Conservation (phyloP, 2,113 vertebrate genomes). For the Orthonyx spaldingii region DNA sequence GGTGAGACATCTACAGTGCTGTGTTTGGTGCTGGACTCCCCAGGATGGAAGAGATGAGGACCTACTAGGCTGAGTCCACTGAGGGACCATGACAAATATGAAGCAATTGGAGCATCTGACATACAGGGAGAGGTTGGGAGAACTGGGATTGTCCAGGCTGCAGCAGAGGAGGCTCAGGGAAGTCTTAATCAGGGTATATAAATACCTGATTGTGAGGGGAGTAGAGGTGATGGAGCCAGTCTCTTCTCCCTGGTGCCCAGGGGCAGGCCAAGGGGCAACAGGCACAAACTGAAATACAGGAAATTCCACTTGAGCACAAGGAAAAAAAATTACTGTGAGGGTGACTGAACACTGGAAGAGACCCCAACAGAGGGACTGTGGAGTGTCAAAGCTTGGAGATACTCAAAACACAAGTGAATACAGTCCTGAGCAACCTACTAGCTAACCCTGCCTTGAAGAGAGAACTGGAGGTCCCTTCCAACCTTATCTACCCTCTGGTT, state of each 20-base stretch:
- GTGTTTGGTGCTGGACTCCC: background rate
- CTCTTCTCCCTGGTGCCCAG: background rate
- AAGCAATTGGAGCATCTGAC: background rate
- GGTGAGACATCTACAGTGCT: background rate
- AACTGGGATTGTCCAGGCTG: background rate
- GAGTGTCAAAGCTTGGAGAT: background rate
- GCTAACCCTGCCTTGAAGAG: background rate
- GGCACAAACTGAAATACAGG: background rate
- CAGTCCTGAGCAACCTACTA: background rate
- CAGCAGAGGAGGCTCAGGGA: background rate
- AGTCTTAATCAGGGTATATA: background rate
- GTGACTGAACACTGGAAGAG: background rate
- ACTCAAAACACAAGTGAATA: background rate
- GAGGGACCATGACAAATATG: background rate
- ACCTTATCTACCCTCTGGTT: background rate
- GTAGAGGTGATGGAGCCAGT: background rate
- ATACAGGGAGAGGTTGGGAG: background rate
- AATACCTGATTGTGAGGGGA: background rate
- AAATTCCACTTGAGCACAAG: background rate
- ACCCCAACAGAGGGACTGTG: background rate
- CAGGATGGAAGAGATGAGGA: background rate
- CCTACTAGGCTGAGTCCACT: background rate
- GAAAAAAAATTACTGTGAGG: background rate
- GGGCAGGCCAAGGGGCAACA: background rate
- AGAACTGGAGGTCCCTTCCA: background rate